Percentiles rank a stretch among this genome's conserved stretches.
Evolutionary conservation across 2,888 invertebrate species (phyloP).

Genomic region (Synanthedon andrenaeformis): DNA sequence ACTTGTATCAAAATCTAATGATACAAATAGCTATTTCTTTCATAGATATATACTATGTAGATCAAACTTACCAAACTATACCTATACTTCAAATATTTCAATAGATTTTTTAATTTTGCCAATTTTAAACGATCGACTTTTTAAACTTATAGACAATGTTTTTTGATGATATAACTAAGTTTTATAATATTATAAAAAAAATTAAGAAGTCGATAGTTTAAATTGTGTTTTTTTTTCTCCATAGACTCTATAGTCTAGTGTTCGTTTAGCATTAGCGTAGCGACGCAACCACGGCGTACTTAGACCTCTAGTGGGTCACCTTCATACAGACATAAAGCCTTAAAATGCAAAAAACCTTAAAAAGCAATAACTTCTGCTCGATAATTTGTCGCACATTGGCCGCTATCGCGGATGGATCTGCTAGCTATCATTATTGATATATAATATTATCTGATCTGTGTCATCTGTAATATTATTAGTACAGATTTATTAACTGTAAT

Average conservation of each 20-base stretch:
- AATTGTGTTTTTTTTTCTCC: not conserved
- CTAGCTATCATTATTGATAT: too few species aligned
- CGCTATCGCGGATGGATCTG: too few species aligned
- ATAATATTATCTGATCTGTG: too few species aligned
- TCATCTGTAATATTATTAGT: too few species aligned
- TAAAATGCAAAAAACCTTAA: too few species aligned
- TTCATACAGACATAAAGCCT: not conserved
- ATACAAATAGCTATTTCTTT: slow-evolving; percentile 7
- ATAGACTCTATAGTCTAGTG: not conserved
- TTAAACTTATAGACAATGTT: not conserved
- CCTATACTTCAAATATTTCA: slow-evolving; percentile 9
- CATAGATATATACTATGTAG: slow-evolving; percentile 13
- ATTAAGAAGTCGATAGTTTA: not conserved
- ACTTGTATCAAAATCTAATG: slow-evolving; percentile 1
- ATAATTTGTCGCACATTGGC: too few species aligned
- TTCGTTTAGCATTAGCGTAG: not conserved
- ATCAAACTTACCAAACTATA: slow-evolving; percentile 1
- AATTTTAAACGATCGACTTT: slow-evolving; percentile 11
- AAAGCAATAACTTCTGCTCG: too few species aligned
- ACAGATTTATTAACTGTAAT: too few species aligned
- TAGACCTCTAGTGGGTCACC: not conserved
- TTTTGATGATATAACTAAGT: not conserved
- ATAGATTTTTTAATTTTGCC: slow-evolving; percentile 13
- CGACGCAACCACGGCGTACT: not conserved
- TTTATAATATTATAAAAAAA: too few species aligned